These are phyloP conservation scores for Heliconius ethilla DNA, from an alignment of 2,888 invertebrate species.

Conservation along the genomic window DNA sequence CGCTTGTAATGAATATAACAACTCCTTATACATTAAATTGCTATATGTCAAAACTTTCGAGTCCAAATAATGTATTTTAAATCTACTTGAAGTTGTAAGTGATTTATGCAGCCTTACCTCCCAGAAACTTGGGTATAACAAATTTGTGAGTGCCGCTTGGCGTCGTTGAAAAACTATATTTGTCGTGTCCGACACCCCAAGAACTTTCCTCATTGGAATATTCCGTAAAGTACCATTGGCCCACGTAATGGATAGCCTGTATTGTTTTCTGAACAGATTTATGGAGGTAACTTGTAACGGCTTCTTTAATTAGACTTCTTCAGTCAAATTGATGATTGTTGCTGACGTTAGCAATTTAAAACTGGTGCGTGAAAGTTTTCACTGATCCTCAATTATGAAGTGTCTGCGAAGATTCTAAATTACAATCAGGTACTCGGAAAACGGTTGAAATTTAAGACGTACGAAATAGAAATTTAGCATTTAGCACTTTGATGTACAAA, in stretches of 20 bases:
- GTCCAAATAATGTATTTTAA: slow-evolving; percentile 41
- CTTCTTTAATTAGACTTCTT: slow-evolving; percentile 81
- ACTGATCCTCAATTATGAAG: slow-evolving; percentile 38
- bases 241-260: slow-evolving; percentile 76
- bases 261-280: slow-evolving; percentile 79
- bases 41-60: slow-evolving; percentile 38
- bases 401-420: slow-evolving; percentile 28
- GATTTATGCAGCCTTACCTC: slow-evolving; percentile 61
- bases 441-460: slow-evolving; percentile 1
- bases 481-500: slow-evolving; percentile 39
- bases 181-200: slow-evolving; percentile 62
- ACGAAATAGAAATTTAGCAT: slow-evolving; percentile 15
- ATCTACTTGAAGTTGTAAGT: slow-evolving; percentile 50
- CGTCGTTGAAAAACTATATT: slow-evolving; percentile 78
- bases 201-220: slow-evolving; percentile 77
- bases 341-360: slow-evolving; percentile 74
- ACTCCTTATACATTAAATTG: slow-evolving; percentile 26
- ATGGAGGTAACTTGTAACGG: slow-evolving; percentile 81
- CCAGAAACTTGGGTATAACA: slow-evolving; percentile 58
- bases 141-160: slow-evolving; percentile 63
- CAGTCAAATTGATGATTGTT: slow-evolving; percentile 79
- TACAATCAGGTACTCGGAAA: slow-evolving; percentile 23
- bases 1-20: slow-evolving; percentile 10
- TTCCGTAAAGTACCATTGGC: slow-evolving; percentile 72
- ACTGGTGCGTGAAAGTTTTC: slow-evolving; percentile 41